Percentiles rank a stretch among this genome's conserved stretches.
These are phyloP conservation scores for Erynnis tages DNA, from an alignment of 2,888 invertebrate genomes.

Conservation along the genomic window DNA sequence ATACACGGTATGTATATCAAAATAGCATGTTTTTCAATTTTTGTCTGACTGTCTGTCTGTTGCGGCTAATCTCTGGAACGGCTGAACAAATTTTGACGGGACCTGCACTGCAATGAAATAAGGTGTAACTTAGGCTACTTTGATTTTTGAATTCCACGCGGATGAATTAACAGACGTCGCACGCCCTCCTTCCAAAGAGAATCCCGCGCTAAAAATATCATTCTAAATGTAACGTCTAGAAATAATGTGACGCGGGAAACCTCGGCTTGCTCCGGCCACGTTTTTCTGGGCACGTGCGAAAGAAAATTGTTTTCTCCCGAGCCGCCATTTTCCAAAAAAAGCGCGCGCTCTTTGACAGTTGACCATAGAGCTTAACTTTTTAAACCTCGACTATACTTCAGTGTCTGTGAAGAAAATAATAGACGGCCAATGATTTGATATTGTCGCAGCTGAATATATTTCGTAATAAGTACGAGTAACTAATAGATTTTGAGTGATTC, in stretches of 20 bases:
- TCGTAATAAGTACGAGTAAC: neutral
- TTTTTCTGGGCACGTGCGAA: constrained; percentile 48
- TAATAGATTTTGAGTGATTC: neutral
- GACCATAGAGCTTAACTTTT: constrained; percentile 2
- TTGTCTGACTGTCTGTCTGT: too few species aligned
- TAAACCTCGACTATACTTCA: neutral
- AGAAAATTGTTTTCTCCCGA: constrained; percentile 27
- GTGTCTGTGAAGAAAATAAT: neutral
- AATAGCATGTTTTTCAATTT: too few species aligned
- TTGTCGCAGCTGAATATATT: neutral
- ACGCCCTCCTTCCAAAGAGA: constrained; percentile 38
- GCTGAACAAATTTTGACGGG: too few species aligned
- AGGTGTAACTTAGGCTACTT: too few species aligned
- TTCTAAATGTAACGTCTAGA: constrained; percentile 62
- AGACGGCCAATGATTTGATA: neutral
- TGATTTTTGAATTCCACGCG: too few species aligned
- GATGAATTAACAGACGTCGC: constrained; percentile 28
- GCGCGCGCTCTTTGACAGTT: constrained; percentile 23
- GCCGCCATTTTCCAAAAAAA: constrained; percentile 48
- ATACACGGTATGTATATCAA: too few species aligned
- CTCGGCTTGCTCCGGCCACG: constrained; percentile 38
- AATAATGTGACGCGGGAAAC: constrained; percentile 61
- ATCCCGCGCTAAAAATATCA: constrained; percentile 50
- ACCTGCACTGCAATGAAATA: too few species aligned
- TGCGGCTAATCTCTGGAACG: too few species aligned